These are phyloP conservation scores for Lepilemur septentrionalis DNA, from an alignment of 2,797 vertebrate species.

Conservation along the genomic window DNA sequence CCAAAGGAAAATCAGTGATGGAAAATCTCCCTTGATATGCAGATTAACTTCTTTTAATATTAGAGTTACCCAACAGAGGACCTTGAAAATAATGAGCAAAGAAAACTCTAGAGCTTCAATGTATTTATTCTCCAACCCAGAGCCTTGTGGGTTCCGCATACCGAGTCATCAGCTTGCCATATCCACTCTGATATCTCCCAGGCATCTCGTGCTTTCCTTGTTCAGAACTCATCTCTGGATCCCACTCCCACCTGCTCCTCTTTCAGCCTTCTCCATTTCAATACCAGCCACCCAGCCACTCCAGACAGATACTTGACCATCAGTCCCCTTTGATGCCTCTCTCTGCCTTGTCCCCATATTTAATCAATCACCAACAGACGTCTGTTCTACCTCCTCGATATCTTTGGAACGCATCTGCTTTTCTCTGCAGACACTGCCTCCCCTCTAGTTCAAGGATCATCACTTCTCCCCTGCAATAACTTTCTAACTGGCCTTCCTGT, in stretches of 20 bases:
- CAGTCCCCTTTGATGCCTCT: background rate
- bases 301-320: background rate
- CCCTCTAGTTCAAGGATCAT: background rate
- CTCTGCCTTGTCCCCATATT: background rate
- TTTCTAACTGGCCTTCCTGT: background rate
- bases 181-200: background rate
- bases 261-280: background rate
- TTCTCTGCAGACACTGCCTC: background rate
- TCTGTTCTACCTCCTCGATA: background rate
- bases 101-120: background rate
- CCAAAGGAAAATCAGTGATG: background rate
- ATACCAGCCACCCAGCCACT: background rate
- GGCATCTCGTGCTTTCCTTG: background rate
- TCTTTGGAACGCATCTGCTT: background rate
- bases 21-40: background rate
- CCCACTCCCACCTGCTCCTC: background rate
- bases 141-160: background rate
- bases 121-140: background rate
- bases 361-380: background rate
- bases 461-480: background rate
- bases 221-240: background rate
- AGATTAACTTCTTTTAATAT: background rate
- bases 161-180: background rate
- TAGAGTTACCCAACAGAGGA: background rate
- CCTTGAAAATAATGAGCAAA: background rate